Evolutionary conservation across 2,113 vertebrate genomes (phyloP).

Genomic region (Siniperca chuatsi): DNA sequence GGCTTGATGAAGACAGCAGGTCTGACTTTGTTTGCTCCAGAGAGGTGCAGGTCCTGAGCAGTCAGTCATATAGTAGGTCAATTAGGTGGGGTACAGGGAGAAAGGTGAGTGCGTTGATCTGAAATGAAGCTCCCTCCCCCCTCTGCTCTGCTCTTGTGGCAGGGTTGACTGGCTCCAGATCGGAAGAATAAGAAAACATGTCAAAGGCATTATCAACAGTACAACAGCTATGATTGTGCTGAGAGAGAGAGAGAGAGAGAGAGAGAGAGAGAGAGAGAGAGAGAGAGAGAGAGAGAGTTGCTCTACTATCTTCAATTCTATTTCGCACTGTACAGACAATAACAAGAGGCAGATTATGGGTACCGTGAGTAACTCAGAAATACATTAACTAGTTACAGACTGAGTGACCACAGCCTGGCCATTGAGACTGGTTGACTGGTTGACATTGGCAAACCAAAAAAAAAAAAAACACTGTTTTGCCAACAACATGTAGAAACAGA

Average conservation of each 20-base stretch:
- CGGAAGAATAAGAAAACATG: slow-evolving; percentile 52
- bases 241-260: not conserved
- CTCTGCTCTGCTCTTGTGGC: slow-evolving; percentile 23
- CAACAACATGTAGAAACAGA: not conserved
- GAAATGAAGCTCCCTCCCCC: slow-evolving; percentile 17
- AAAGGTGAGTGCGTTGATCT: slow-evolving; percentile 28
- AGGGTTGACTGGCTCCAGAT: slow-evolving; percentile 53
- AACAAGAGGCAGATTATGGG: not conserved
- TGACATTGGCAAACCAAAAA: not conserved
- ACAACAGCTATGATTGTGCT: slow-evolving; percentile 22
- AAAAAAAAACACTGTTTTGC: not conserved
- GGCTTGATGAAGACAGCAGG: slow-evolving; percentile 25
- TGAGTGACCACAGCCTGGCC: not conserved
- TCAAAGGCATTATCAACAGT: slow-evolving; percentile 52
- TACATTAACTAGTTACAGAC: not conserved
- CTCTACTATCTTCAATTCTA: slow-evolving; percentile 5
- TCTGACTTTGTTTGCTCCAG: slow-evolving; percentile 24
- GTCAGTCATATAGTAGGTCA: slow-evolving; percentile 21
- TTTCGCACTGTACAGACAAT: slow-evolving; percentile 8
- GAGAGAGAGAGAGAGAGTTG: slow-evolving; percentile 2
- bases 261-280: not conserved
- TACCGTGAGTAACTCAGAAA: not conserved
- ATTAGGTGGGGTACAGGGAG: slow-evolving; percentile 15
- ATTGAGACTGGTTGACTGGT: not conserved
- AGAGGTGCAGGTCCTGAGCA: slow-evolving; percentile 7